Conservation (phyloP, 2,888 invertebrate species). For the Rhagonycha lutea region DNA sequence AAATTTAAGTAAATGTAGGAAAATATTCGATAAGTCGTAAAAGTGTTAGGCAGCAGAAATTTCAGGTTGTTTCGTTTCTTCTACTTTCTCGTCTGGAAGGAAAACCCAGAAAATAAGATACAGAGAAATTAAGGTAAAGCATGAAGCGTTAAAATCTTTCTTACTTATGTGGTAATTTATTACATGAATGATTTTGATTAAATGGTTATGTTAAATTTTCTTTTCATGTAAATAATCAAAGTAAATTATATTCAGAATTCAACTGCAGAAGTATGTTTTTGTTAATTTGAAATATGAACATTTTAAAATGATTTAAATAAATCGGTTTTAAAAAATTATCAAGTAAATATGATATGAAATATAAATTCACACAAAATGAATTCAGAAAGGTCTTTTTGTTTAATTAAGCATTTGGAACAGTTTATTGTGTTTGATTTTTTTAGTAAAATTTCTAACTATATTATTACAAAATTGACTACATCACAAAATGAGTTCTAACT, state of each 20-base stretch:
- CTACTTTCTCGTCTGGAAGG: slow-evolving; percentile 51
- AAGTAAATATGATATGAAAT: too few species aligned
- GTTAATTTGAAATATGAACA: neutral
- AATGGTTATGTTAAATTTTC: neutral
- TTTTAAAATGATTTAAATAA: neutral
- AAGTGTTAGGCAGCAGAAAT: slow-evolving; percentile 50
- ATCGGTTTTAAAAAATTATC: too few species aligned
- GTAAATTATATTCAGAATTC: neutral
- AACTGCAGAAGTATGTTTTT: neutral
- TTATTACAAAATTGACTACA: neutral
- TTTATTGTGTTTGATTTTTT: neutral
- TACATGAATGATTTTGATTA: neutral
- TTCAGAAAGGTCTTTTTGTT: neutral
- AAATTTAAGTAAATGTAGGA: slow-evolving; percentile 15
- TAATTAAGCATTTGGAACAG: neutral
- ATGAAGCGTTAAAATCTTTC: neutral
- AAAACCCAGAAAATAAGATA: slow-evolving; percentile 50
- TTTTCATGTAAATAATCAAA: neutral
- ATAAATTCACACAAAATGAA: too few species aligned
- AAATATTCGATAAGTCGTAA: slow-evolving; percentile 32
- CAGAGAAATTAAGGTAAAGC: slow-evolving; percentile 32
- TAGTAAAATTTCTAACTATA: neutral
- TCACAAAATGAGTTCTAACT: neutral
- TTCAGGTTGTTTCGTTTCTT: slow-evolving; percentile 47
- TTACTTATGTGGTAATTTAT: neutral